These are phyloP conservation scores for Eublepharis macularius DNA, from an alignment of 2,113 vertebrate species.

Conservation along the genomic window DNA sequence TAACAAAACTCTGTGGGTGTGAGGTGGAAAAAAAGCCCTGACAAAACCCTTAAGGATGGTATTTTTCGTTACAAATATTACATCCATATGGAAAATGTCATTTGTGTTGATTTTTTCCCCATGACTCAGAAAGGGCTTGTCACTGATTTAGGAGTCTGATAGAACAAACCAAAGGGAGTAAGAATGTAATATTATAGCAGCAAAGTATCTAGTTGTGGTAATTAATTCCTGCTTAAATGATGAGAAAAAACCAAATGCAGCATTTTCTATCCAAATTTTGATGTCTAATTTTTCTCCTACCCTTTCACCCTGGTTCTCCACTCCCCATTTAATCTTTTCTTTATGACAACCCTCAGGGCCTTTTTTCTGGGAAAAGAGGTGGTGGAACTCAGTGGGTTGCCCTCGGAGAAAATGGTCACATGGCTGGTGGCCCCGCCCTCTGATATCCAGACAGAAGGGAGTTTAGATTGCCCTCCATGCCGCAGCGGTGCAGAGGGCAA, in stretches of 20 bases:
- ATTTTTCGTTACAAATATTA: conserved; percentile 69
- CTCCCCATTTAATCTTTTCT: too few relatives aligned
- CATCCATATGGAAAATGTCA: conserved; percentile 69
- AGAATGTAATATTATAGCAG: background rate
- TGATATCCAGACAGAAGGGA: too few relatives aligned
- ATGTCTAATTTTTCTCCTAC: background rate
- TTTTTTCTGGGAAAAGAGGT: too few relatives aligned
- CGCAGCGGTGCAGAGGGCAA: too few relatives aligned
- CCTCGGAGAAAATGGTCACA: too few relatives aligned
- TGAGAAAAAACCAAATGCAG: conserved; percentile 39
- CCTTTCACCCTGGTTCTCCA: too few relatives aligned
- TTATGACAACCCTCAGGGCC: too few relatives aligned
- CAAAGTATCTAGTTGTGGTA: conserved; percentile 68
- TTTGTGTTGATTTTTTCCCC: conserved; percentile 54
- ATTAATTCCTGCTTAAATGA: conserved; percentile 65
- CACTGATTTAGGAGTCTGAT: conserved; percentile 65
- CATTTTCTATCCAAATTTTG: conserved; percentile 49
- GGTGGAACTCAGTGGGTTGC: too few relatives aligned
- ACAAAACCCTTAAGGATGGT: conserved; percentile 57
- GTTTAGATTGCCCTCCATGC: too few relatives aligned
- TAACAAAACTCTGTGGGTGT: conserved; percentile 57
- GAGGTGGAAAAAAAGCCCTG: conserved; percentile 26
- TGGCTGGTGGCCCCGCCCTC: too few relatives aligned
- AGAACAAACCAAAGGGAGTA: conserved; percentile 34
- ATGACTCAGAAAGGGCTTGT: conserved; percentile 50